These are phyloP conservation scores for Aleadryas rufinucha DNA, from an alignment of 2,113 vertebrate species.

Conservation along the genomic window DNA sequence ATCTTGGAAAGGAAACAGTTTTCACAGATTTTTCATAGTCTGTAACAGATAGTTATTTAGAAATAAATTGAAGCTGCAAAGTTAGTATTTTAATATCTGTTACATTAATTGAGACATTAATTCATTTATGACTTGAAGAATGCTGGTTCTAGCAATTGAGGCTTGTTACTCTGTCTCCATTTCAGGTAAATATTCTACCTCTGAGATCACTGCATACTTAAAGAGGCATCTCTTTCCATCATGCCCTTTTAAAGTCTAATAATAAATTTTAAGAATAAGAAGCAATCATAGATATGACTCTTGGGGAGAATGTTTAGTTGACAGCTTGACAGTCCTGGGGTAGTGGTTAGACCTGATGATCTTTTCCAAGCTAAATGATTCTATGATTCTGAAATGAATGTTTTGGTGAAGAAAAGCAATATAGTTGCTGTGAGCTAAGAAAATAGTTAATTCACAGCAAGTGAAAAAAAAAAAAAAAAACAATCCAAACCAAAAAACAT, in stretches of 20 bases:
- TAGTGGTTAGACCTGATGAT: not conserved
- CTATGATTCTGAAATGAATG: not conserved
- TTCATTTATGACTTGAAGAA: not conserved
- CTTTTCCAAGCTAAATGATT: not conserved
- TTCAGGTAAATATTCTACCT: not conserved
- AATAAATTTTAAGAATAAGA: not conserved
- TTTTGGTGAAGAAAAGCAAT: not conserved
- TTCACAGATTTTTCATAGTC: not conserved
- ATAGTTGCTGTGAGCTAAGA: not conserved
- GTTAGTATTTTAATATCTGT: not conserved
- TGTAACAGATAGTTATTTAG: not conserved
- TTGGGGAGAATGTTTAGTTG: not conserved
- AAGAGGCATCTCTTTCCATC: not conserved
- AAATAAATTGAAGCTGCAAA: not conserved
- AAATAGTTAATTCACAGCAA: not conserved
- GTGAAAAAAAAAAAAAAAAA: not conserved
- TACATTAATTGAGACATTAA: not conserved
- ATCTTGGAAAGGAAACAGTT: not conserved
- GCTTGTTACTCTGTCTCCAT: not conserved
- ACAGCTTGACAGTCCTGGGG: not conserved
- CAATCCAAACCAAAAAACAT: not conserved
- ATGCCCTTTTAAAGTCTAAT: rapidly evolving
- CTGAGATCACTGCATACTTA: not conserved
- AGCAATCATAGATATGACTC: not conserved
- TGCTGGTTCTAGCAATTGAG: not conserved